Evolutionary conservation across 92 coral and sea anemone species (phyloP), one percentile per base, ranked within the genome.

Genomic region (Desmophyllum pertusum): DNA sequence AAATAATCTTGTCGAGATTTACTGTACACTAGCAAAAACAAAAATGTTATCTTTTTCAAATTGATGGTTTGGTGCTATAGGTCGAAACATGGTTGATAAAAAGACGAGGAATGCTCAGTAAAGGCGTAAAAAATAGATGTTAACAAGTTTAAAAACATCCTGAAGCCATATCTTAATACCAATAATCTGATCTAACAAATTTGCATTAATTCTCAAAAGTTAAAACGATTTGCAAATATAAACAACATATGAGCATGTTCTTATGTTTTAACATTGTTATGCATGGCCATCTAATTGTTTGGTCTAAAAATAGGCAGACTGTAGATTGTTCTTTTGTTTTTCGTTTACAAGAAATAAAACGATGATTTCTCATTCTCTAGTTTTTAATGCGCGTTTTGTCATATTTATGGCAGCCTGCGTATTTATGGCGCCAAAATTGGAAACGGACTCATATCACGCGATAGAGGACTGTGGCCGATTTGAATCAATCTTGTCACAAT

Each of bases 191-290:
- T 40, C 45, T n/a, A 70, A 39, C 15, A 70, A 35, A 67, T 67
- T 67, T 67, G 29, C 73, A 67, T 67, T n/a, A n/a, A n/a, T n/a
- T 66, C 42, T 67, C 43, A 14, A 37, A 23, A 66, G 43, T 37
- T 66, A 6, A 66, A 17, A 17, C 71, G 15, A 36, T 33, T 66
- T 36, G 40, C 42, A 66, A 66, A 66, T 33, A 65, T 14, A 65
- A 65, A 33, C 39, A 64, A 64, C 11, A 65, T 18, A 35, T 37
- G 29, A 18, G 10, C 42, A 67, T 43, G 18, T 36, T 37, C 39
- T 37, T 13, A 27, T 13, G 67, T n/a, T 62, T 48, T 0, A 13
- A 27, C 8, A 6, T 25, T 10, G 31, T 7, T 67, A 37, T 67
- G 23, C 6, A 50, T n/a, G n/a, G 35, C 15, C 15, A n/a, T 65